Base-by-base conservation (phyloP, 2,888 invertebrate species). In the Lutraria lutraria region DNA sequence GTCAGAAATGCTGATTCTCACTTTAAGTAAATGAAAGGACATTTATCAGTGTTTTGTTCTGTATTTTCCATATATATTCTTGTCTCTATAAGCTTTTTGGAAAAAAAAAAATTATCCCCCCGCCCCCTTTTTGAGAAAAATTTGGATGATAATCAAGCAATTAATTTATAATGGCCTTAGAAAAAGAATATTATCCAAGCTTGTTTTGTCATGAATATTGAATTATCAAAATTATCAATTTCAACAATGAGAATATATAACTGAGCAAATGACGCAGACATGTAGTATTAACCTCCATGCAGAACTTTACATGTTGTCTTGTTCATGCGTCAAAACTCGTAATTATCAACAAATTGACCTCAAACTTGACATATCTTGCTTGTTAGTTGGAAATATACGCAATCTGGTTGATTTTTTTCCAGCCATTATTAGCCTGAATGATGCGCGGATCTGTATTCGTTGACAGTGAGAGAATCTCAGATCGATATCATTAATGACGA, bases 401-500 rank as follows among this genome's bases (percentile, higher is more conserved):
- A 8, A 68, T 68, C 25, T 68, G n/a, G 63, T 68, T 68, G 12
- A 25, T n/a, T n/a, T n/a, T 68, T 25, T 68, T 21, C n/a, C 25
- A 68, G 25, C 25, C 63, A 68, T 8, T 25, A 68, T 68, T n/a
- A 68, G 63, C 63, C 12, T 68, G 25, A 68, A 68, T 68, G 63
- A 68, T 68, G 63, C n/a, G 25, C 25, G n/a, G 25, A 68, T 21
- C 63, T n/a, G 56, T 8, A 56, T 19, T 56, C 15, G 56, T 2
- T 12, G 56, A 56, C 56, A 56, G 56, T n/a, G 10, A 10, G 25
- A 25, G 63, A 68, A 68, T 68, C 12, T 25, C 25, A 12, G 25
- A 68, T 68, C 63, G 25, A 68, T 68, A 68, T 25, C 63, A 68
- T 68, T 68, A 68, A 68, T 68, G 63, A 68, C 25, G 63, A 68